Evolutionary conservation across 1,140 invertebrate genomes (phyloP).

Genomic region (Homalodisca vitripennis): DNA sequence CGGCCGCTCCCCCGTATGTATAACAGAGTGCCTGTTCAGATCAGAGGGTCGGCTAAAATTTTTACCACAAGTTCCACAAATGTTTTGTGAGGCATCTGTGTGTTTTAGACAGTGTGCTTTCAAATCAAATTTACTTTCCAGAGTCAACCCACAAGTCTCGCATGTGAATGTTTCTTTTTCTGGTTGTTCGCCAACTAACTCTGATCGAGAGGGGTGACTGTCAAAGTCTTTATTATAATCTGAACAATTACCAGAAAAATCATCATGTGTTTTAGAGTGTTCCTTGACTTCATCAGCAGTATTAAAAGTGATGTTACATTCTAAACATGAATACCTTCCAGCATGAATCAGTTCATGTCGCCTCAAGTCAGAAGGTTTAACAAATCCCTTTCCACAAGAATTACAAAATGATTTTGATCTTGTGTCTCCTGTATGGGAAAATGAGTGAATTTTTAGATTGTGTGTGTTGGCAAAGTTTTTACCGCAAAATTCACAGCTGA

Average conservation of each 20-base stretch:
- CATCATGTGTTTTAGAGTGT: slow-evolving; percentile 7
- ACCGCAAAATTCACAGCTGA: slow-evolving; percentile 39
- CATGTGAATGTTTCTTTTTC: slow-evolving; percentile 31
- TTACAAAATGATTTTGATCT: slow-evolving; percentile 66
- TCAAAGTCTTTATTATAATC: slow-evolving; percentile 29
- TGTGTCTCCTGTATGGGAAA: slow-evolving; percentile 69
- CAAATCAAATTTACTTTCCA: slow-evolving; percentile 35
- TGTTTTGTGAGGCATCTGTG: slow-evolving; percentile 31
- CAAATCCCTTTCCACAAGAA: slow-evolving; percentile 70
- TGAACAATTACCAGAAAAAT: slow-evolving; percentile 13
- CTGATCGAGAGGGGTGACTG: not conserved
- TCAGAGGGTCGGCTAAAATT: slow-evolving; percentile 38
- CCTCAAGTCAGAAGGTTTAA: slow-evolving; percentile 62
- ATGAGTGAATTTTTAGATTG: slow-evolving; percentile 65
- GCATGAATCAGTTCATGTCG: slow-evolving; percentile 46
- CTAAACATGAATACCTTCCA: slow-evolving; percentile 36
- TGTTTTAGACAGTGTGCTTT: slow-evolving; percentile 39
- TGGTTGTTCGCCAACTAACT: slow-evolving; percentile 29
- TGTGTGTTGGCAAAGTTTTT: slow-evolving; percentile 71
- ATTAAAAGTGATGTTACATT: slow-evolving; percentile 48
- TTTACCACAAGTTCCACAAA: slow-evolving; percentile 36
- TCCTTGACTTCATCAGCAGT: slow-evolving; percentile 19
- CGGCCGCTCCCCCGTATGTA: slow-evolving; percentile 40
- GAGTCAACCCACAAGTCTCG: slow-evolving; percentile 32
- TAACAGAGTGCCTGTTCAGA: slow-evolving; percentile 35